A percentile compares a stretch with the other conserved stretches of the same genome.
Evolutionary conservation across 2,888 invertebrate species (phyloP).

Genomic region (Ormyrus labotus): DNA sequence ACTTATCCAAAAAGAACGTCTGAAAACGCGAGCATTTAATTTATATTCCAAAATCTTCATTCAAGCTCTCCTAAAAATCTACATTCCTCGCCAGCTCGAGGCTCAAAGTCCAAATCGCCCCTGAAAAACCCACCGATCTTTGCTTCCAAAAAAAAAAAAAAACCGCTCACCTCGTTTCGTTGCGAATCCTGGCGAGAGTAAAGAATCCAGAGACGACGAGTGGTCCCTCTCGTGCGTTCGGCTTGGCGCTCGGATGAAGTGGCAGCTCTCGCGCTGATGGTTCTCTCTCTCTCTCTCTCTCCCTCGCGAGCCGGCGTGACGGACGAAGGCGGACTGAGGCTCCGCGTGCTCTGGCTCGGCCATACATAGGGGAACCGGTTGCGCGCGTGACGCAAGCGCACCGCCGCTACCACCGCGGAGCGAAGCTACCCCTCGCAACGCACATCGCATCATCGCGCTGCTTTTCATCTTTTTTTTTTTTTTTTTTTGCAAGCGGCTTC

Average conservation of each 20-base stretch:
- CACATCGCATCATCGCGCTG: not conserved
- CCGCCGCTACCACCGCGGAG: not conserved
- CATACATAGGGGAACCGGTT: slow-evolving; percentile 53
- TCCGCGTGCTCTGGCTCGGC: slow-evolving; percentile 43
- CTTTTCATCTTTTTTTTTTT: too few relatives aligned
- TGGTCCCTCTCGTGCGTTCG: not conserved
- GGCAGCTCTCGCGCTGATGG: not conserved
- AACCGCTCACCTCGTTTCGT: not conserved
- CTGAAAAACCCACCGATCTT: too few relatives aligned
- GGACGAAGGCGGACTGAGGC: slow-evolving; percentile 51
- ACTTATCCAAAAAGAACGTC: too few relatives aligned
- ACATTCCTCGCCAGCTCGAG: too few relatives aligned
- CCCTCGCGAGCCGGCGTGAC: slow-evolving; percentile 34
- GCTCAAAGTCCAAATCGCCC: not conserved
- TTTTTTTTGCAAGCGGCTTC: not conserved
- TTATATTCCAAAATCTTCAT: too few relatives aligned
- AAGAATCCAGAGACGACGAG: not conserved
- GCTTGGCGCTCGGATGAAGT: too few relatives aligned
- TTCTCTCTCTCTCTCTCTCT: not conserved
- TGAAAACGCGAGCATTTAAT: too few relatives aligned
- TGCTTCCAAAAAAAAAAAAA: not conserved
- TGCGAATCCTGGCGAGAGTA: not conserved
- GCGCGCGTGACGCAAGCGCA: slow-evolving; percentile 52
- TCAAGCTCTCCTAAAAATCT: too few relatives aligned
- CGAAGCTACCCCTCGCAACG: not conserved